Conservation (phyloP, 2,797 vertebrate genomes). For the Natrix natrix region DNA sequence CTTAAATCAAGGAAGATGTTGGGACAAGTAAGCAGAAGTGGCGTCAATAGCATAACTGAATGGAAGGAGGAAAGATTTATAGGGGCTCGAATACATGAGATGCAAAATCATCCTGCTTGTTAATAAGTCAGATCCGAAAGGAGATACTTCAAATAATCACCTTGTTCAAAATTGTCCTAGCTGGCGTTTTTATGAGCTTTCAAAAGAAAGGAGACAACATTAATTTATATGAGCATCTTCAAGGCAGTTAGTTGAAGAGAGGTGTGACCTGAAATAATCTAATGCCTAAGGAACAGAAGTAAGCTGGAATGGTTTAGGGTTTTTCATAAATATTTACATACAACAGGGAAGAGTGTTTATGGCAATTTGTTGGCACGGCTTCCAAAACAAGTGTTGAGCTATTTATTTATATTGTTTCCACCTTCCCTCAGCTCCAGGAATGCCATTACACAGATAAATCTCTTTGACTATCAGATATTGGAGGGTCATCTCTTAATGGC, state of each 20-base stretch:
- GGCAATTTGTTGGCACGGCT: not conserved
- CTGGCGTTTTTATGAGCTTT: not conserved
- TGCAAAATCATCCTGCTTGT: not conserved
- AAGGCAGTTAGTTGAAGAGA: not conserved
- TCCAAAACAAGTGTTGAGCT: not conserved
- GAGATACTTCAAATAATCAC: conserved; percentile 22
- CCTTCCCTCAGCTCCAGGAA: not conserved
- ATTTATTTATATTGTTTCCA: not conserved
- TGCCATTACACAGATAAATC: not conserved
- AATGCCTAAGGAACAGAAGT: not conserved
- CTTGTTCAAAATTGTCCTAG: conserved; percentile 2
- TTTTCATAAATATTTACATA: not conserved
- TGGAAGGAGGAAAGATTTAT: not conserved
- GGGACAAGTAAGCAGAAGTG: not conserved
- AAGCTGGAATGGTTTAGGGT: not conserved
- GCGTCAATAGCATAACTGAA: not conserved
- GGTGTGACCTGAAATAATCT: not conserved
- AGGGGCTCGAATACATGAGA: not conserved
- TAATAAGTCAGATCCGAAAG: conserved; percentile 12
- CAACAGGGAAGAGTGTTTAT: not conserved
- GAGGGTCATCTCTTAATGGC: too few relatives aligned
- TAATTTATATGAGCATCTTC: not conserved
- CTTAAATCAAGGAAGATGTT: conserved; percentile 8
- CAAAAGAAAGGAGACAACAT: not conserved
- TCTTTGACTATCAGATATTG: not conserved